These are phyloP conservation scores for Nipponia nippon DNA, from an alignment of 2,113 vertebrate species.

Conservation along the genomic window DNA sequence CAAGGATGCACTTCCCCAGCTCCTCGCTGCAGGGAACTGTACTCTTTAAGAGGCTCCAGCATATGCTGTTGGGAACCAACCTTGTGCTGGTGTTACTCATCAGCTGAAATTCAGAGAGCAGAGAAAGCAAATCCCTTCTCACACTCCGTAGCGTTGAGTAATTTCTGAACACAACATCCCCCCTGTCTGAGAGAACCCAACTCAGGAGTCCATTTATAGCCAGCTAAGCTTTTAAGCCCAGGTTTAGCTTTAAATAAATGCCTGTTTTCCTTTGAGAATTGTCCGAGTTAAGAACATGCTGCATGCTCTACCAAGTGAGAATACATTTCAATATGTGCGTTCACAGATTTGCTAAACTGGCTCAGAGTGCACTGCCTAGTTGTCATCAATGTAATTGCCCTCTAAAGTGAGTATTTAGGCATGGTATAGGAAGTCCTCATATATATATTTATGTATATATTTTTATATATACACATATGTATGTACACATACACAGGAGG, in stretches of 20 bases:
- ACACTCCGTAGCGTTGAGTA: background rate
- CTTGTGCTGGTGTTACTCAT: background rate
- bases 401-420: background rate
- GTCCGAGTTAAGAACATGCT: background rate
- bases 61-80: background rate
- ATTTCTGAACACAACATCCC: background rate
- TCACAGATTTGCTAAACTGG: background rate
- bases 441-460: background rate
- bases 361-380: background rate
- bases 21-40: background rate
- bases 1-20: background rate
- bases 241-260: conserved; percentile 43
- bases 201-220: background rate
- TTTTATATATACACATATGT: background rate
- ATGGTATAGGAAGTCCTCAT: background rate
- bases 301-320: background rate
- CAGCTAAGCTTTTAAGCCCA: conserved; percentile 36
- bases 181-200: background rate
- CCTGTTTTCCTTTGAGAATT: conserved; percentile 9
- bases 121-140: background rate
- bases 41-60: background rate
- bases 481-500: background rate
- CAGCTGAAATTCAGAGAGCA: background rate
- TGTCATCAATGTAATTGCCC: background rate
- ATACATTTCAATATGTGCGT: background rate